phyloP scores from a whole-genome alignment of 2,113 vertebrate genomes.

The Malurus elegans region DNA sequence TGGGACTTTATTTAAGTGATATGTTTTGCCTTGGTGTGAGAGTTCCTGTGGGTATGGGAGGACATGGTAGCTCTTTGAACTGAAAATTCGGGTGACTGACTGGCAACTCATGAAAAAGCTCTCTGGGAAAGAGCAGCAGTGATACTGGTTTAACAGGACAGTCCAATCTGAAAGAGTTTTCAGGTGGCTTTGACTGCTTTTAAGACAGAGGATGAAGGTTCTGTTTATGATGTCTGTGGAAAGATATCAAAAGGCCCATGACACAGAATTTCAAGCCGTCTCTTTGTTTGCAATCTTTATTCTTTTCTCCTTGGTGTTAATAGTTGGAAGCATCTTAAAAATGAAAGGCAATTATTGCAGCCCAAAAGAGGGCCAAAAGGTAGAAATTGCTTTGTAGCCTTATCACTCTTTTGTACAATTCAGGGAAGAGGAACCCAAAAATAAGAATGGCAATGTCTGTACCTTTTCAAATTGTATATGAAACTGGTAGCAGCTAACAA shows the following conservation, averaged over 20 bases:
- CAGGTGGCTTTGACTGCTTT: neutral
- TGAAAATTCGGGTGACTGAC: neutral
- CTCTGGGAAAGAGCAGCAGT: neutral
- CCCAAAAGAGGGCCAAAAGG: neutral
- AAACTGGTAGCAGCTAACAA: neutral
- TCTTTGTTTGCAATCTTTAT: neutral
- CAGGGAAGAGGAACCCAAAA: neutral
- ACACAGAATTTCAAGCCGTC: neutral
- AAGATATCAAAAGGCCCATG: neutral
- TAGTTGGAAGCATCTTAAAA: neutral
- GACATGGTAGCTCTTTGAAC: neutral
- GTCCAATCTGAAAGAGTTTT: neutral
- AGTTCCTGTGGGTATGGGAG: neutral
- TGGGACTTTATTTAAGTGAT: neutral
- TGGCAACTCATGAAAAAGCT: neutral
- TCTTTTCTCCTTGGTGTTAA: neutral
- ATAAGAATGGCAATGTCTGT: rapidly evolving
- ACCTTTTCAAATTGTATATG: neutral
- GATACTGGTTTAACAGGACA: neutral
- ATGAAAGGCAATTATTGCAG: neutral
- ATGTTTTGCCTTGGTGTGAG: neutral
- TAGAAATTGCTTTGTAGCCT: neutral
- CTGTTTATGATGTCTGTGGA: neutral
- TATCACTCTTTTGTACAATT: neutral
- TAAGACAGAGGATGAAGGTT: neutral